phyloP scores from a whole-genome alignment of 2,113 vertebrate species.

The Phainopepla nitens region DNA sequence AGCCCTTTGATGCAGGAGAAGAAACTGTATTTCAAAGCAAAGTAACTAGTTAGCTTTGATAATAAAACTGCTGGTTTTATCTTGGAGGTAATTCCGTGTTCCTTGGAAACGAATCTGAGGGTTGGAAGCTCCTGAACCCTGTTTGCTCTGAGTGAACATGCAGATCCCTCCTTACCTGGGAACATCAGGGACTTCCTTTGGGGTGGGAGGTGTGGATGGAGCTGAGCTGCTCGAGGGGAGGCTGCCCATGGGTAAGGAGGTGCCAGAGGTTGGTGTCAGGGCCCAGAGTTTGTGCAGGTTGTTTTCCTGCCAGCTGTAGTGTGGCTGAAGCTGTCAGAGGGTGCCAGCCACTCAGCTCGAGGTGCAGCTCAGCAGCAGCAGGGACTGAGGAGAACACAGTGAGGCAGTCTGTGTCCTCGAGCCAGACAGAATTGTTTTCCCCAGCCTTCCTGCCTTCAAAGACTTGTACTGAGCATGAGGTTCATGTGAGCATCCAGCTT shows the following conservation, averaged over 20 bases:
- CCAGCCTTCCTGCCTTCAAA: slow-evolving; percentile 22
- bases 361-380: not conserved
- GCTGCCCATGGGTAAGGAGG: accelerated
- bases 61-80: not conserved
- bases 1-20: slow-evolving; percentile 13
- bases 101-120: not conserved
- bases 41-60: not conserved
- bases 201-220: not conserved
- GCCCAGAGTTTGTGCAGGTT: not conserved
- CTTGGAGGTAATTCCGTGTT: not conserved
- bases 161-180: not conserved
- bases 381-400: not conserved
- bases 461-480: not conserved
- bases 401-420: not conserved
- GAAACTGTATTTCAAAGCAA: slow-evolving; percentile 39
- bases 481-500: not conserved
- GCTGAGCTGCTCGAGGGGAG: not conserved
- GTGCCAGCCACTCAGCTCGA: too few species aligned
- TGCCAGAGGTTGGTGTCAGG: accelerated
- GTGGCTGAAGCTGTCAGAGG: not conserved
- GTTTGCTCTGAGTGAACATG: not conserved
- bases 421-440: not conserved
- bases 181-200: not conserved
- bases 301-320: not conserved
- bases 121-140: not conserved